These are phyloP conservation scores for Scophthalmus maximus DNA, from an alignment of 2,113 vertebrate genomes.

Conservation along the genomic window DNA sequence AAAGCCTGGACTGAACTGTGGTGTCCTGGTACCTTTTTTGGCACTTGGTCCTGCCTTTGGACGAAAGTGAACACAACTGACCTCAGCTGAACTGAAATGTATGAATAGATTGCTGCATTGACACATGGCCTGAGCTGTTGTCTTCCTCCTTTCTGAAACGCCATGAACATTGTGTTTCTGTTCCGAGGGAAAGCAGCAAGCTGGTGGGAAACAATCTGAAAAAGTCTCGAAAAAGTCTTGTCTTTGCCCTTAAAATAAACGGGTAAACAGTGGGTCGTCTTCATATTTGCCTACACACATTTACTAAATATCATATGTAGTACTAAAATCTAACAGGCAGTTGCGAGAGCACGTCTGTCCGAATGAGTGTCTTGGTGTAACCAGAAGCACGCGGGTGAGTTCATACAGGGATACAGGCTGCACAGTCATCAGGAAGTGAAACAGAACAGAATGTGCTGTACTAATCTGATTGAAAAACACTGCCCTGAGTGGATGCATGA, in stretches of 20 bases:
- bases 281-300: conserved; percentile 11
- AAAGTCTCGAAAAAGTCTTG: neutral
- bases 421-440: conserved; percentile 87
- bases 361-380: conserved; percentile 74
- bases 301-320: conserved; percentile 27
- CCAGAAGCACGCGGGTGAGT: conserved; percentile 79
- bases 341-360: conserved; percentile 45
- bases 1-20: conserved; percentile 20
- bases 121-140: conserved; percentile 37
- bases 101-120: conserved; percentile 57
- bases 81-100: conserved; percentile 49
- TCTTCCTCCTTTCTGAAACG: conserved; percentile 59
- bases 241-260: neutral
- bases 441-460: conserved; percentile 87
- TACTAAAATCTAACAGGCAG: conserved; percentile 35
- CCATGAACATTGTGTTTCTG: conserved; percentile 52
- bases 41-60: conserved; percentile 15
- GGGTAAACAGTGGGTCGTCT: neutral
- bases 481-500: conserved; percentile 73
- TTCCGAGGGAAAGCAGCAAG: conserved; percentile 19
- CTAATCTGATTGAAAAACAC: conserved; percentile 86
- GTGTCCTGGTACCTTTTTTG: conserved; percentile 37
- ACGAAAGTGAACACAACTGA: conserved; percentile 46
- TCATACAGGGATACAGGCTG: conserved; percentile 82
- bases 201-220: neutral